phyloP scores from a whole-genome alignment of 1,140 invertebrate genomes.

The Cherax quadricarinatus region DNA sequence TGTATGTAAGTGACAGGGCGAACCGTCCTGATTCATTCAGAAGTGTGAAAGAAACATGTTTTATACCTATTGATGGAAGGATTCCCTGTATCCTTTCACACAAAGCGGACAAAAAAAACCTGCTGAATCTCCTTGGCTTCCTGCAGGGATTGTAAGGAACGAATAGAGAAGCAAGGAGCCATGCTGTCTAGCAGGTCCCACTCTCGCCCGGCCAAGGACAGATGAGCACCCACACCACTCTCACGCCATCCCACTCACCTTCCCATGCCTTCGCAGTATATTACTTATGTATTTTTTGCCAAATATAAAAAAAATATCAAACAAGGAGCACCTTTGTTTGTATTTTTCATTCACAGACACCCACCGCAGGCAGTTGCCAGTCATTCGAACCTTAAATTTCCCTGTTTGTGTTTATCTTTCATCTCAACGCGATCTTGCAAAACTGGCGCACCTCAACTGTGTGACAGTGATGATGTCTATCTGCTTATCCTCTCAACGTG shows the following conservation, averaged over 20 bases:
- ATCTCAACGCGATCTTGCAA: not conserved
- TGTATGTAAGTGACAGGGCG: not conserved
- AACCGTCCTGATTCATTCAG: not conserved
- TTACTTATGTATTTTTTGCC: too few relatives aligned
- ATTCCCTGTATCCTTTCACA: not conserved
- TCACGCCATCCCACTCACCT: not conserved
- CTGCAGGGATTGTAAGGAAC: not conserved
- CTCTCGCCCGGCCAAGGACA: conserved; percentile 11
- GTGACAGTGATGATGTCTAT: not conserved
- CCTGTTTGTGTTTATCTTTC: not conserved
- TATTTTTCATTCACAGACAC: conserved; percentile 3
- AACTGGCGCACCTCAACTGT: not conserved
- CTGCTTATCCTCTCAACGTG: not conserved
- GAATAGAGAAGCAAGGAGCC: conserved; percentile 9
- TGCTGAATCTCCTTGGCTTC: not conserved
- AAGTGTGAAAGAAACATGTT: not conserved
- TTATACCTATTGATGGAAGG: not conserved
- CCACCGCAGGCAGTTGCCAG: not conserved
- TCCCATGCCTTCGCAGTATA: not conserved
- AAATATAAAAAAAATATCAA: not conserved
- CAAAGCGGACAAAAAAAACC: not conserved
- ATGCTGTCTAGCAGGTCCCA: conserved; percentile 32
- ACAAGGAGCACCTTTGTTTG: not conserved
- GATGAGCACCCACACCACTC: not conserved
- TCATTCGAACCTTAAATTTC: not conserved